These are phyloP conservation scores for Drosophila infuscata DNA, from an alignment of 2,888 invertebrate species.

Conservation along the genomic window DNA sequence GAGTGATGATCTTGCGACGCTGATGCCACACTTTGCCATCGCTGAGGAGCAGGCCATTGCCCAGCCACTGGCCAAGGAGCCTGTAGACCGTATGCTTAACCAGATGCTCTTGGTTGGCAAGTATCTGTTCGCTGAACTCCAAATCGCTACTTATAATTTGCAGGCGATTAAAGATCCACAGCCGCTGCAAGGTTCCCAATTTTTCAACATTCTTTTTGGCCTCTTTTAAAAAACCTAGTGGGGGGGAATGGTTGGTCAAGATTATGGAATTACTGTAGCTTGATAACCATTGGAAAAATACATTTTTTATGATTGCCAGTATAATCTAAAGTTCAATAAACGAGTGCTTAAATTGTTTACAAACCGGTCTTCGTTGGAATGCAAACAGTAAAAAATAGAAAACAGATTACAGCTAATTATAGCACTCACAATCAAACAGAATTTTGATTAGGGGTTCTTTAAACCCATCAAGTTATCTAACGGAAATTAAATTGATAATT, in stretches of 20 bases:
- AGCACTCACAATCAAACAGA: background rate
- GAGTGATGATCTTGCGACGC: constrained; percentile 90
- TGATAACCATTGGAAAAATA: background rate
- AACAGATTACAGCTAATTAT: constrained; percentile 1
- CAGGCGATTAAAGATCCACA: constrained; percentile 85
- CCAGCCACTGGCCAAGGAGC: constrained; percentile 79
- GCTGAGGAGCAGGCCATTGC: constrained; percentile 80
- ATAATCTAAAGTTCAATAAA: background rate
- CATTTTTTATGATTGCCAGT: background rate
- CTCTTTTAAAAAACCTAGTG: constrained; percentile 58
- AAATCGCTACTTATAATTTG: constrained; percentile 84
- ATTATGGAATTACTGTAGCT: background rate
- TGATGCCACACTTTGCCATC: constrained; percentile 87
- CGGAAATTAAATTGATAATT: background rate
- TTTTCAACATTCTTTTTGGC: constrained; percentile 19
- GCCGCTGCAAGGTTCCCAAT: constrained; percentile 83
- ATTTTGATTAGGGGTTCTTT: background rate
- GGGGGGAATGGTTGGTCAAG: rapidly evolving
- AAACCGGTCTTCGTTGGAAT: background rate
- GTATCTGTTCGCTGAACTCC: constrained; percentile 85
- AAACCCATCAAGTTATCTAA: background rate
- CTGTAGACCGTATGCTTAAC: constrained; percentile 77
- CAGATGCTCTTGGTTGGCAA: constrained; percentile 75
- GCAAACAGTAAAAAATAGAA: background rate
- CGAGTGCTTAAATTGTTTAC: background rate